These are phyloP conservation scores for Plectrocnemia conspersa DNA, from an alignment of 1,140 invertebrate species.

Conservation along the genomic window DNA sequence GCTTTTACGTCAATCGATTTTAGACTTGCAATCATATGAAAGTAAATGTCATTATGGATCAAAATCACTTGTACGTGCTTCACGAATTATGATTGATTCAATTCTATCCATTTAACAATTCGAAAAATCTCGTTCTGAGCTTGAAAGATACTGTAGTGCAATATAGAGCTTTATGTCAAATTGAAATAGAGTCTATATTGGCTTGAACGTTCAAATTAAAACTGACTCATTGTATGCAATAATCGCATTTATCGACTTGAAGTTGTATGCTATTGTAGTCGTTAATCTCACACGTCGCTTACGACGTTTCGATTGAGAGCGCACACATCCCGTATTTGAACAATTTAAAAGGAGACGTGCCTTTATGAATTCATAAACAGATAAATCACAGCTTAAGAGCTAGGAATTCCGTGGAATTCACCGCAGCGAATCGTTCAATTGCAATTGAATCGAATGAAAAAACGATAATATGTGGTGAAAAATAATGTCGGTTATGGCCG, in stretches of 20 bases:
- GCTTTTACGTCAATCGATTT: conserved; percentile 23
- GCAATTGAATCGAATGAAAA: not conserved
- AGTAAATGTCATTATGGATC: not conserved
- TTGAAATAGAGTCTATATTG: too few relatives aligned
- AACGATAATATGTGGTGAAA: not conserved
- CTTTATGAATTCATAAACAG: conserved; percentile 33
- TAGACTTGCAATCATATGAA: conserved; percentile 5
- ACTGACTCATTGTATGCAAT: too few relatives aligned
- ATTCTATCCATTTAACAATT: conserved; percentile 28
- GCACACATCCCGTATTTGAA: conserved; percentile 24
- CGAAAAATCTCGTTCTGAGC: conserved; percentile 26
- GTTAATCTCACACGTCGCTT: too few relatives aligned
- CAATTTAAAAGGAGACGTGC: conserved; percentile 30
- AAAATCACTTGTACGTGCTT: not conserved
- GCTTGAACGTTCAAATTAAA: too few relatives aligned
- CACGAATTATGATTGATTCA: conserved; percentile 29
- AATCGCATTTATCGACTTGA: too few relatives aligned
- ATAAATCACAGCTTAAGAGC: conserved; percentile 33
- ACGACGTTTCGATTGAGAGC: conserved; percentile 4
- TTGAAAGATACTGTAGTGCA: conserved; percentile 2
- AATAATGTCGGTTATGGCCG: too few relatives aligned
- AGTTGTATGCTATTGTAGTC: too few relatives aligned
- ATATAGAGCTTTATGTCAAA: too few relatives aligned
- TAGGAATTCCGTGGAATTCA: conserved; percentile 31
- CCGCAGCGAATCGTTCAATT: conserved; percentile 1